These are phyloP conservation scores for Actinopyga echinites DNA, from an alignment of 53 echinoderm and acorn worm species.

Conservation along the genomic window DNA sequence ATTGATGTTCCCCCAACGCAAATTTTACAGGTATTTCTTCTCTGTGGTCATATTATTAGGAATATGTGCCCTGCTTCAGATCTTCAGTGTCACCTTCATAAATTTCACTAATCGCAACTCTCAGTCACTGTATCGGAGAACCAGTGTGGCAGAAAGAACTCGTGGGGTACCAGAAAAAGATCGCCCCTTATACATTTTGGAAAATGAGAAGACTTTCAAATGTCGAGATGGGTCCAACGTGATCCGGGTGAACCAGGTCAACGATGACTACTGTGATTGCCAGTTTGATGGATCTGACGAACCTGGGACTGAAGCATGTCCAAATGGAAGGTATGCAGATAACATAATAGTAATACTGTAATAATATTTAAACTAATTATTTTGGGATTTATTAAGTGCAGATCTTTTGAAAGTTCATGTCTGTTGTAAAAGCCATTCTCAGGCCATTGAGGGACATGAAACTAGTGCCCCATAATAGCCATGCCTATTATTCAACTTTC, in stretches of 20 bases:
- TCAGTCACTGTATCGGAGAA: slow-evolving; percentile 1
- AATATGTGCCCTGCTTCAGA: slow-evolving; percentile 32
- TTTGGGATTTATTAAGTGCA: too few species aligned
- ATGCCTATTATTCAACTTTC: too few species aligned
- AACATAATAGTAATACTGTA: too few species aligned
- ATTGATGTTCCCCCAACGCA: slow-evolving; percentile 33
- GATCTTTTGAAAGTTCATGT: too few species aligned
- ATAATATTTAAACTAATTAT: too few species aligned
- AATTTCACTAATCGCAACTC: neutral
- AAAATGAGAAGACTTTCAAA: slow-evolving; percentile 54
- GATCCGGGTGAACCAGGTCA: slow-evolving; percentile 64
- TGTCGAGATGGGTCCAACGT: slow-evolving; percentile 58
- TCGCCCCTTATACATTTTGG: slow-evolving; percentile 52
- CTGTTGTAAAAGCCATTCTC: too few species aligned
- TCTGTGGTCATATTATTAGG: slow-evolving; percentile 14
- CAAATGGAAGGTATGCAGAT: slow-evolving; percentile 71
- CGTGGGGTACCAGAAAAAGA: slow-evolving; percentile 69
- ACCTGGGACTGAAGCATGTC: slow-evolving; percentile 91
- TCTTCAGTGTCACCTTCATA: slow-evolving; percentile 1
- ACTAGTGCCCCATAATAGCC: too few species aligned
- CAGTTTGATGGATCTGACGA: slow-evolving; percentile 82
- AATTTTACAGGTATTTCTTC: slow-evolving; percentile 24
- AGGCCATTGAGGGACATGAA: too few species aligned
- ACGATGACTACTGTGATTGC: slow-evolving; percentile 94
- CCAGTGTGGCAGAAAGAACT: neutral